Evolutionary conservation across 2,888 invertebrate genomes (phyloP).

Genomic region (Pachycephus smyrnensis): DNA sequence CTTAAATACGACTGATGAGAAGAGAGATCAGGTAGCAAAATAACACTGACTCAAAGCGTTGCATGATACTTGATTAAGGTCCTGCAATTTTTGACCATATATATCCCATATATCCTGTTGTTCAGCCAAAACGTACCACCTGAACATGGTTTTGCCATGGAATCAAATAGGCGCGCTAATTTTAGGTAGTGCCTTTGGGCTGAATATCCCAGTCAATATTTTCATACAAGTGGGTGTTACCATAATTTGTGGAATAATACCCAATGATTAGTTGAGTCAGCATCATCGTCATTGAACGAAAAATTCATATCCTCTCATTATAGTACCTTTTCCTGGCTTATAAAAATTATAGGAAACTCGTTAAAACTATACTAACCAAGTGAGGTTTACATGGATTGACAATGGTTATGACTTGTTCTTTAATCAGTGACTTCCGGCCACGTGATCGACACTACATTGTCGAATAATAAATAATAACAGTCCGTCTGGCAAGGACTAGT

Average conservation of each 20-base stretch:
- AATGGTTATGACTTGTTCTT: not conserved
- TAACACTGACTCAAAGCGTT: too few relatives aligned
- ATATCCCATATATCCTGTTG: too few relatives aligned
- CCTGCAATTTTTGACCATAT: too few relatives aligned
- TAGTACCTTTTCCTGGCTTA: not conserved
- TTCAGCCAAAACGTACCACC: too few relatives aligned
- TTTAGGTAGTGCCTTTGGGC: too few relatives aligned
- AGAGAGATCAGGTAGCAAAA: too few relatives aligned
- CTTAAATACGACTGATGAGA: not conserved
- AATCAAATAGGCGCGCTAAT: too few relatives aligned
- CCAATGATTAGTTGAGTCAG: not conserved
- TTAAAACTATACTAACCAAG: not conserved
- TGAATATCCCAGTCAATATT: too few relatives aligned
- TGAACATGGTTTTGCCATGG: too few relatives aligned
- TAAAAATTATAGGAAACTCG: not conserved
- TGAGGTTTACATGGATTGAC: not conserved
- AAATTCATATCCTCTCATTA: not conserved
- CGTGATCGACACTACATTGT: not conserved
- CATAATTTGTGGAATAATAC: not conserved
- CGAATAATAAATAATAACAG: not conserved
- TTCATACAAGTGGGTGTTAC: too few relatives aligned
- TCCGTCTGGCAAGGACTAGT: not conserved
- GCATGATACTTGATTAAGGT: too few relatives aligned
- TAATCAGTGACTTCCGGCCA: not conserved
- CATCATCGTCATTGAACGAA: not conserved